Evolutionary conservation across 2,888 invertebrate genomes (phyloP).

Genomic region (Lobophora halterata): DNA sequence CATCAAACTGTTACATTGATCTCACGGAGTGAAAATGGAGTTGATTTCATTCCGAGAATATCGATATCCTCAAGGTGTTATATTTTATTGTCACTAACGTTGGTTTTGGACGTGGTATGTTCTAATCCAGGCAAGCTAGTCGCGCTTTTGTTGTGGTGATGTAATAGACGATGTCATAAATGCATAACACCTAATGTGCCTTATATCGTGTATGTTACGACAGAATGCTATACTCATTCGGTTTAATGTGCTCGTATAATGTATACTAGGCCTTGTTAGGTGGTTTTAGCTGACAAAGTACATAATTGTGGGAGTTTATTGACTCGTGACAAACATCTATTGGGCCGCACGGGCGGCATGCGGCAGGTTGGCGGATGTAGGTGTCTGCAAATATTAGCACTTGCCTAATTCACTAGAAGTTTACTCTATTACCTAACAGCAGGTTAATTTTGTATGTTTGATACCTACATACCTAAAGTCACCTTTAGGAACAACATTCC

Average conservation of each 20-base stretch:
- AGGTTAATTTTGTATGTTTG: conserved; percentile 46
- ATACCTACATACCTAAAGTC: conserved; percentile 48
- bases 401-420: conserved; percentile 65
- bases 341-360: conserved; percentile 41
- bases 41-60: not conserved
- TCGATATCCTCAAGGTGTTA: not conserved
- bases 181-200: conserved; percentile 9
- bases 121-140: not conserved
- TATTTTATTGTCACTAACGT: not conserved
- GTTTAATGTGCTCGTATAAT: conserved; percentile 18
- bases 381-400: conserved; percentile 76
- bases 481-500: conserved; percentile 45
- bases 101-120: not conserved
- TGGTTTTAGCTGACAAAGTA: conserved; percentile 16
- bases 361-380: conserved; percentile 72
- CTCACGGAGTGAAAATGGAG: conserved; percentile 8
- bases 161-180: conserved; percentile 8
- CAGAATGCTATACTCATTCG: conserved; percentile 9
- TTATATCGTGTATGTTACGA: conserved; percentile 12
- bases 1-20: conserved; percentile 19
- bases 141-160: conserved; percentile 4
- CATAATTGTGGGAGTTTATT: conserved; percentile 64
- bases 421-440: conserved; percentile 65
- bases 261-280: conserved; percentile 16
- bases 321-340: conserved; percentile 44